A percentile compares a stretch with the other conserved stretches of the same genome.
These are phyloP conservation scores for Serilophus lunatus DNA, from an alignment of 2,113 vertebrate species.

Conservation along the genomic window DNA sequence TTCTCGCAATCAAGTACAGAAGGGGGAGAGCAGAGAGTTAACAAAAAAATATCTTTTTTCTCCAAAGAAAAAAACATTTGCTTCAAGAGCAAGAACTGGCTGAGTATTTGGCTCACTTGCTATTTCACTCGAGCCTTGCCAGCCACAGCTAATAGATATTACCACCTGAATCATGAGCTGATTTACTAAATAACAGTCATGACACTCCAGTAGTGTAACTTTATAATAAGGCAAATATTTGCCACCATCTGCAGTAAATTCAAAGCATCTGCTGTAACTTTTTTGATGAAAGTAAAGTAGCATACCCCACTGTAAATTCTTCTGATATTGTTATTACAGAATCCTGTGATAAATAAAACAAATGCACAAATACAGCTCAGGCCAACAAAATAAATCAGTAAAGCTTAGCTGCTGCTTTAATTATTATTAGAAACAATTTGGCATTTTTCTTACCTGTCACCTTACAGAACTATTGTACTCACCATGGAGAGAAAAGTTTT, in stretches of 20 bases:
- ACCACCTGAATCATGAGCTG: conserved; percentile 38
- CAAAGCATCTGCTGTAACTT: conserved; percentile 68
- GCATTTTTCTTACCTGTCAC: conserved; percentile 3
- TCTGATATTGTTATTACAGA: conserved; percentile 73
- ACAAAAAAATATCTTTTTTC: background rate
- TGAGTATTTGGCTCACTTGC: conserved; percentile 8
- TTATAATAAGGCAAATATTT: conserved; percentile 68
- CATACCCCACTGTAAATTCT: conserved; percentile 61
- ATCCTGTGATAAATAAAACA: conserved; percentile 66
- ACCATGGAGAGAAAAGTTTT: background rate
- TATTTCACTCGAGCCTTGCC: conserved; percentile 46
- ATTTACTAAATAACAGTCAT: conserved; percentile 61
- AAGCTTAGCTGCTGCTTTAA: conserved; percentile 61
- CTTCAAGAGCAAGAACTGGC: conserved; percentile 5
- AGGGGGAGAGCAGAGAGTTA: background rate
- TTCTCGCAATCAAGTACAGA: background rate
- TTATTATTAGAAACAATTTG: conserved; percentile 62
- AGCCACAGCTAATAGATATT: conserved; percentile 46
- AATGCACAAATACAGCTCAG: conserved; percentile 1
- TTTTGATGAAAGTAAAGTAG: conserved; percentile 51
- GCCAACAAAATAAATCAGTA: conserved; percentile 50
- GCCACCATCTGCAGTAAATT: conserved; percentile 74
- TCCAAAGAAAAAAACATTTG: background rate
- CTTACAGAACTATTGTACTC: background rate
- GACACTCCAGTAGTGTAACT: conserved; percentile 48